Evolutionary conservation across 2,797 vertebrate species (phyloP).

Genomic region (Liasis olivaceus): DNA sequence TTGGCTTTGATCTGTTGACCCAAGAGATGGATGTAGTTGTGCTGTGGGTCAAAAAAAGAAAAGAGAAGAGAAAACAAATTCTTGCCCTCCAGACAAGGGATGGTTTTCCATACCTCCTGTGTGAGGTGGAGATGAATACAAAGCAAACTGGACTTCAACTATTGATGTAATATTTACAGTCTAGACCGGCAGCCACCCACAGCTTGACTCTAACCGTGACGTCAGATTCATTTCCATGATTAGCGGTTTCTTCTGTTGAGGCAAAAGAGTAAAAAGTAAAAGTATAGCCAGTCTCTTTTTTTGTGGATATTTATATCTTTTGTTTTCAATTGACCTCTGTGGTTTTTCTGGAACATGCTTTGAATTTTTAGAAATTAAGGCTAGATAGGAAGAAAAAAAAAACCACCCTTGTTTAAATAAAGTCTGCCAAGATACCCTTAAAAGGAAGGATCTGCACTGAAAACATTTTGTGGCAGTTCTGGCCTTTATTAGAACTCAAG

Average conservation of each 20-base stretch:
- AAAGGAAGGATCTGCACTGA: slow-evolving; percentile 60
- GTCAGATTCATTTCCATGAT: not conserved
- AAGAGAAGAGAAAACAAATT: not conserved
- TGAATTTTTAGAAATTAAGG: slow-evolving; percentile 64
- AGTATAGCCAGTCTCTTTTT: fast-evolving
- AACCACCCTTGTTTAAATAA: slow-evolving; percentile 57
- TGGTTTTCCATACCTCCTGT: slow-evolving; percentile 20
- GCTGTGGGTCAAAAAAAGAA: not conserved
- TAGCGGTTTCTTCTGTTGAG: not conserved
- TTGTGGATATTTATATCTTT: slow-evolving; percentile 14
- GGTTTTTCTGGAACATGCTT: slow-evolving; percentile 56
- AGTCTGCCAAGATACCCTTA: slow-evolving; percentile 65
- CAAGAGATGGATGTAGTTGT: not conserved
- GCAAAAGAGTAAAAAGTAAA: slow-evolving; percentile 6
- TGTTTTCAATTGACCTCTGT: slow-evolving; percentile 30
- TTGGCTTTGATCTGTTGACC: not conserved
- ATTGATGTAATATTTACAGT: slow-evolving; percentile 6
- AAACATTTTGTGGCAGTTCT: slow-evolving; percentile 36
- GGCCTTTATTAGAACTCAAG: slow-evolving; percentile 37
- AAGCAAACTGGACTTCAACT: not conserved
- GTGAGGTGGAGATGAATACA: fast-evolving
- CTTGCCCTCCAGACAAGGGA: not conserved
- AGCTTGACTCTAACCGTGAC: not conserved
- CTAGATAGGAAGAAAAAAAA: slow-evolving; percentile 56
- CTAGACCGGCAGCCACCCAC: not conserved